phyloP scores from a whole-genome alignment of 1,140 invertebrate species.

The Probaryconus sp. region DNA sequence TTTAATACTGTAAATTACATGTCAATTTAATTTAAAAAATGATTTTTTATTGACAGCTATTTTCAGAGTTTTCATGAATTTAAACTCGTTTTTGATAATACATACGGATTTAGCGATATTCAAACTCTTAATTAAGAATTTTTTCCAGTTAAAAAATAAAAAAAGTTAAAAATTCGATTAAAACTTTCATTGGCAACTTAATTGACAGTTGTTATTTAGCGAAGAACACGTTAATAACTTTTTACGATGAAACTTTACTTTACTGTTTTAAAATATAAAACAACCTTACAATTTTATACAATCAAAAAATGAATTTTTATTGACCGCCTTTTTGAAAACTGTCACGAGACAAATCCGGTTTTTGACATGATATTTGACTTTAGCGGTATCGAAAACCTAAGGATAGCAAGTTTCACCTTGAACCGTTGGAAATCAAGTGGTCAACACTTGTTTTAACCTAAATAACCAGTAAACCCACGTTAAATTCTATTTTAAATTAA shows the following conservation, averaged over 20 bases:
- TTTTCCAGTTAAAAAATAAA: not conserved
- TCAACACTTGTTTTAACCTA: too few relatives aligned
- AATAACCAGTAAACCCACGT: too few relatives aligned
- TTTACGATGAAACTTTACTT: not conserved
- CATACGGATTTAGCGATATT: slow-evolving; percentile 1
- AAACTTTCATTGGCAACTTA: too few relatives aligned
- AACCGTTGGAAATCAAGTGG: too few relatives aligned
- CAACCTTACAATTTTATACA: not conserved
- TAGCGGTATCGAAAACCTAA: not conserved
- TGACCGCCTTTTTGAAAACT: slow-evolving; percentile 1
- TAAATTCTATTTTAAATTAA: too few relatives aligned
- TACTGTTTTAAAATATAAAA: not conserved
- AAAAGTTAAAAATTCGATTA: slow-evolving; percentile 1
- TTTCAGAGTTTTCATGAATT: slow-evolving; percentile 1
- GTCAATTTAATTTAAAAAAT: slow-evolving; percentile 10
- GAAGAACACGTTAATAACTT: slow-evolving; percentile 1
- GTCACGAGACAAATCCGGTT: slow-evolving; percentile 1
- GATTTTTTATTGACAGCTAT: slow-evolving; percentile 2
- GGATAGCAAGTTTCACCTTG: too few relatives aligned
- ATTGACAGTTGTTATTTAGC: slow-evolving; percentile 6
- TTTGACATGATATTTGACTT: slow-evolving; percentile 3
- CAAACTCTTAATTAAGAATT: not conserved
- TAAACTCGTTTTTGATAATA: slow-evolving; percentile 4
- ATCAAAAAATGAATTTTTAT: slow-evolving; percentile 8
- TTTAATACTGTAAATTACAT: too few relatives aligned